Percentiles rank a stretch among this genome's conserved stretches.
These are phyloP conservation scores for Sebastiscus tertius DNA, from an alignment of 2,797 vertebrate species.

Conservation along the genomic window DNA sequence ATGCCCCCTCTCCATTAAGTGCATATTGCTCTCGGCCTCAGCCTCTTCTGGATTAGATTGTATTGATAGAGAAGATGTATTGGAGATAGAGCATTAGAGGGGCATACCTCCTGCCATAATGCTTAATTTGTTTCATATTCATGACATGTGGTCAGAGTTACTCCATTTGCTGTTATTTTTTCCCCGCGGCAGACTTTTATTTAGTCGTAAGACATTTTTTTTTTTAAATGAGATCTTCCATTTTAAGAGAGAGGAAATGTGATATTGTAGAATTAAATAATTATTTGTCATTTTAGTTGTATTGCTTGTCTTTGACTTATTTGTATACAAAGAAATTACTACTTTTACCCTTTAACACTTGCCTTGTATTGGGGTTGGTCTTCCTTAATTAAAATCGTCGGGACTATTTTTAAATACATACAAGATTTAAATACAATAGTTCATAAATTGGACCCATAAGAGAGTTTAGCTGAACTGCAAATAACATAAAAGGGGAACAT, in stretches of 20 bases:
- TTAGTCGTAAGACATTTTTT: slow-evolving; percentile 9
- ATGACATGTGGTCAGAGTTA: slow-evolving; percentile 79
- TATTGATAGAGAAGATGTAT: slow-evolving; percentile 75
- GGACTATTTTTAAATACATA: no score
- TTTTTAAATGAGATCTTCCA: slow-evolving; percentile 21
- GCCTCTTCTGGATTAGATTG: slow-evolving; percentile 71
- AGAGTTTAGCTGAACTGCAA: neutral
- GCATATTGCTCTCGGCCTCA: slow-evolving; percentile 64
- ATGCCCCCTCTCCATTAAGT: slow-evolving; percentile 49
- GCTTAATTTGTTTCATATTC: slow-evolving; percentile 73
- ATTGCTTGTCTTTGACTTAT: neutral
- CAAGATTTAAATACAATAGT: neutral
- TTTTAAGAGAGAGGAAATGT: slow-evolving; percentile 35
- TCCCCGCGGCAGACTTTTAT: slow-evolving; percentile 42
- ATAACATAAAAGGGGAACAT: neutral
- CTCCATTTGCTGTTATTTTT: slow-evolving; percentile 63
- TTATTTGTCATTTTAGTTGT: slow-evolving; percentile 19
- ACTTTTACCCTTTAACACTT: neutral
- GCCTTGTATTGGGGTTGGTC: neutral
- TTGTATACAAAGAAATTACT: neutral
- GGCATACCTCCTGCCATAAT: slow-evolving; percentile 65
- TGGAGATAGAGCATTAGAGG: slow-evolving; percentile 76
- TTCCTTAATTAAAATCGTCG: neutral
- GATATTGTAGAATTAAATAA: slow-evolving; percentile 25
- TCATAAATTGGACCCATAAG: neutral